These are phyloP conservation scores for Rhinichthys osculus DNA, from an alignment of 2,797 vertebrate species.

Conservation along the genomic window DNA sequence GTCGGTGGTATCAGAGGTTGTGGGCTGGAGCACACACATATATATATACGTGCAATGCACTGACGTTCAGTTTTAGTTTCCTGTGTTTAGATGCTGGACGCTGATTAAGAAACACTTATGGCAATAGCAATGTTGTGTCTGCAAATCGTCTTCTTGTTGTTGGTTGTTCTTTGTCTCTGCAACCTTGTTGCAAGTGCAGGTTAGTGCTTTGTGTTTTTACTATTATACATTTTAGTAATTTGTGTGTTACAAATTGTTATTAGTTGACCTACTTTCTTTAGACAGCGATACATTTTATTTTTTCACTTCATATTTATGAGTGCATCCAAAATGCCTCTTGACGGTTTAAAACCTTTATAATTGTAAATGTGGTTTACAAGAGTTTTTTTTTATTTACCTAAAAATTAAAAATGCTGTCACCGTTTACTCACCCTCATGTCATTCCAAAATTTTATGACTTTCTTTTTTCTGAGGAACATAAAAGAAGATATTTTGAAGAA, in stretches of 20 bases:
- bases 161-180: background rate
- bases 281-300: background rate
- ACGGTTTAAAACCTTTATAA: background rate
- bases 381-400: background rate
- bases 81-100: background rate
- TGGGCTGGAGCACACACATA: background rate
- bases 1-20: background rate
- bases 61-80: background rate
- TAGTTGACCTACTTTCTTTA: background rate
- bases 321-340: background rate
- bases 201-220: conserved; percentile 1
- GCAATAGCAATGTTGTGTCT: background rate
- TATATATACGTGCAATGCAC: too few species aligned
- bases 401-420: background rate
- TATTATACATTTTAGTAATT: background rate
- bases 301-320: background rate
- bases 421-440: background rate
- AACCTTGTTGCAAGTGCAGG: conserved; percentile 14
- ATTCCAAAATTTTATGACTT: background rate
- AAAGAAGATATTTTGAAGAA: background rate
- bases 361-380: too few species aligned
- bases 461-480: background rate
- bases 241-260: background rate
- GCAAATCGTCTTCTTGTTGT: background rate
- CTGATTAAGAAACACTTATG: background rate